These are phyloP conservation scores for Galendromus occidentalis DNA, from an alignment of 1,140 invertebrate genomes.

Conservation along the genomic window DNA sequence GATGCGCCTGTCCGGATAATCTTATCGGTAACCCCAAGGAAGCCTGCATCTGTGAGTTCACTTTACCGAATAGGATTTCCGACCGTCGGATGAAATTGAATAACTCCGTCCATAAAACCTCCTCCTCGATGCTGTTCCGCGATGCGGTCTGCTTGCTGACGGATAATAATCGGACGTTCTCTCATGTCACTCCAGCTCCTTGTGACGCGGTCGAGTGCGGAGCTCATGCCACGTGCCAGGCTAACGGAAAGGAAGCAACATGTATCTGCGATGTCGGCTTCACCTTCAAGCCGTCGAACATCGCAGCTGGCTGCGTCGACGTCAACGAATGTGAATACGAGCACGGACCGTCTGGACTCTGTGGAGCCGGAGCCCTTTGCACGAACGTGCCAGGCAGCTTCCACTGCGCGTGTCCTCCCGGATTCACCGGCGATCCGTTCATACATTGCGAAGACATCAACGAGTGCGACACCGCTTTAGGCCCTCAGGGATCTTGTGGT, in stretches of 20 bases:
- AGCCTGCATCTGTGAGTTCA: constrained; percentile 26
- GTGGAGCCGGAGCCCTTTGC: constrained; percentile 49
- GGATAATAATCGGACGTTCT: no score
- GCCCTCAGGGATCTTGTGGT: constrained; percentile 57
- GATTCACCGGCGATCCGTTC: constrained; percentile 34
- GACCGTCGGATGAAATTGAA: no score
- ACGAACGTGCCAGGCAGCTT: constrained; percentile 48
- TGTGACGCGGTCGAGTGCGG: constrained; percentile 77
- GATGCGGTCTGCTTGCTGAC: no score
- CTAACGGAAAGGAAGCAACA: constrained; percentile 65
- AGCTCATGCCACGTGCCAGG: constrained; percentile 64
- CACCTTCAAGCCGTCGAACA: constrained; percentile 70
- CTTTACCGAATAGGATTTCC: neutral
- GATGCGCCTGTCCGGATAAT: constrained; percentile 25
- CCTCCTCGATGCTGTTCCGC: no score
- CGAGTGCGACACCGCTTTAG: constrained; percentile 61
- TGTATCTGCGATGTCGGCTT: constrained; percentile 72
- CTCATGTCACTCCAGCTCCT: constrained; percentile 43
- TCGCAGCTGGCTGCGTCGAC: constrained; percentile 50
- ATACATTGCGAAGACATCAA: constrained; percentile 50
- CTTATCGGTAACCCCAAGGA: constrained; percentile 25
- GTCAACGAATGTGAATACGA: constrained; percentile 29
- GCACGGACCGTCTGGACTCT: constrained; percentile 34
- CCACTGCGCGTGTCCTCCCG: constrained; percentile 50
- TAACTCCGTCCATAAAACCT: no score